Evolutionary conservation across 2,797 vertebrate species (phyloP).

Genomic region (Pogoniulus pusillus): DNA sequence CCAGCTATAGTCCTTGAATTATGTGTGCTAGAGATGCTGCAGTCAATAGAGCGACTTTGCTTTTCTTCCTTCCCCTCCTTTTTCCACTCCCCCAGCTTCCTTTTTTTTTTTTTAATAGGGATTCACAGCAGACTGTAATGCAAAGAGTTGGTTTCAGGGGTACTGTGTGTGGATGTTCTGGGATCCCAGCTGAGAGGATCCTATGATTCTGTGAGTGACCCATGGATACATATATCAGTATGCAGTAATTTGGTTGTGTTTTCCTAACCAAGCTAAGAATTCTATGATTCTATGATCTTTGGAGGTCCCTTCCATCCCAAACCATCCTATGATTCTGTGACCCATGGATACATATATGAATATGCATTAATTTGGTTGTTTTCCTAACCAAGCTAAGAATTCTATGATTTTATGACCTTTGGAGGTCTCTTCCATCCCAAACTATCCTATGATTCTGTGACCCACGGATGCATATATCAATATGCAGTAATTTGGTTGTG

Average conservation of each 20-base stretch:
- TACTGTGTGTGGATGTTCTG: background rate
- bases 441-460: background rate
- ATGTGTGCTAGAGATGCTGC: constrained; percentile 51
- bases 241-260: background rate
- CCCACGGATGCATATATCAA: background rate
- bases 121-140: background rate
- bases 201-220: too few species aligned
- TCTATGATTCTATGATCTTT: too few species aligned
- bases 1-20: background rate
- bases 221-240: background rate
- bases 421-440: too few species aligned
- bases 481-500: background rate
- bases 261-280: too few species aligned
- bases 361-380: too few species aligned
- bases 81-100: background rate
- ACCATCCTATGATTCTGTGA: too few species aligned
- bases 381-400: too few species aligned
- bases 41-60: constrained; percentile 42
- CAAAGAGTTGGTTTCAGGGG: background rate
- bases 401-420: too few species aligned
- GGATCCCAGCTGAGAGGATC: background rate
- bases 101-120: background rate
- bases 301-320: too few species aligned
- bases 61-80: background rate
- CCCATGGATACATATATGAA: too few species aligned